phyloP scores from a whole-genome alignment of 2,888 invertebrate genomes.

The Thereva unica region DNA sequence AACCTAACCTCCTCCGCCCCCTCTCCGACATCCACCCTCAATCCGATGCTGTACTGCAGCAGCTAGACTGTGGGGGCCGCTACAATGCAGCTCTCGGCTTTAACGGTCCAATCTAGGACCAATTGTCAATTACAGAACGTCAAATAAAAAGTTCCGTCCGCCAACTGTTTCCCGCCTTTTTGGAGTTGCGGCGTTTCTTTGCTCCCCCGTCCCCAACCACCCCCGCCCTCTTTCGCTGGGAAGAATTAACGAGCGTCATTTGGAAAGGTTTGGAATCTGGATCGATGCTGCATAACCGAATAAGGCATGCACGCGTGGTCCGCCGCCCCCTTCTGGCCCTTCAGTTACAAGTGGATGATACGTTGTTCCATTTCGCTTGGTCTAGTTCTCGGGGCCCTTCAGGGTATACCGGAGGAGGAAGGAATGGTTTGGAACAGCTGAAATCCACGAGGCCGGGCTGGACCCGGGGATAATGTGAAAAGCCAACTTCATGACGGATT shows the following conservation, averaged over 20 bases:
- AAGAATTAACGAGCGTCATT: background rate
- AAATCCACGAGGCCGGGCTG: conserved; percentile 8
- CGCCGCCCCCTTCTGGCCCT: too few relatives aligned
- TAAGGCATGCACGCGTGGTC: background rate
- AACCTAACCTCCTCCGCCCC: background rate
- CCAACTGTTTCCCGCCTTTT: background rate
- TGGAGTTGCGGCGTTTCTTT: background rate
- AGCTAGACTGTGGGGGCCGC: background rate
- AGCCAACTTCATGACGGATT: conserved; percentile 21
- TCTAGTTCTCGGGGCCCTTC: conserved; percentile 1
- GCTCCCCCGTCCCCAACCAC: too few relatives aligned
- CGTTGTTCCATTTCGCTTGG: background rate
- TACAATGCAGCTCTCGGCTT: background rate
- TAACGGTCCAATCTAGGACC: conserved; percentile 21
- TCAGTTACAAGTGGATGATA: too few relatives aligned
- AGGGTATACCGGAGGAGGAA: background rate
- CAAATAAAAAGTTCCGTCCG: conserved; percentile 16
- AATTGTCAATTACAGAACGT: conserved; percentile 23
- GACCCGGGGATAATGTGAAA: conserved; percentile 17
- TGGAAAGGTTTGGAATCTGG: background rate
- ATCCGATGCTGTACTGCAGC: background rate
- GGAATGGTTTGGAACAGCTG: conserved; percentile 14
- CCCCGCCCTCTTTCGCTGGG: background rate
- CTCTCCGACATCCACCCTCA: background rate
- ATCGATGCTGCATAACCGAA: background rate